phyloP scores from a whole-genome alignment of 2,888 invertebrate species.

The Aleiodes leptofemur region DNA sequence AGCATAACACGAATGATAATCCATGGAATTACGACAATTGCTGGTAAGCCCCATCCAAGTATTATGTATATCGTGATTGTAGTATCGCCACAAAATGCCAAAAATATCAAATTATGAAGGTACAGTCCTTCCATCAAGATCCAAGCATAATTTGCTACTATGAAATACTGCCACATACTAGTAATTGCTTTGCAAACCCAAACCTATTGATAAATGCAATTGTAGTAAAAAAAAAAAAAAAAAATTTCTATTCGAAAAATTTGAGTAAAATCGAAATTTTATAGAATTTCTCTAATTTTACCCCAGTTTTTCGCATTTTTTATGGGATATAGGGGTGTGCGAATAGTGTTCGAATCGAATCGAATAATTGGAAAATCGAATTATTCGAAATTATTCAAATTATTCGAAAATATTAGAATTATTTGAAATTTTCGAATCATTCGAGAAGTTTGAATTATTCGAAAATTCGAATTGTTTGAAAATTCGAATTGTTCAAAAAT shows the following conservation, averaged over 20 bases:
- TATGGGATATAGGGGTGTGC: too few relatives aligned
- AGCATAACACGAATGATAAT: slow-evolving; percentile 76
- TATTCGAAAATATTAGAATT: too few relatives aligned
- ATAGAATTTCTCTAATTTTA: neutral
- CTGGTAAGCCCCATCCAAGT: slow-evolving; percentile 82
- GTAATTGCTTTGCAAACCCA: slow-evolving; percentile 82
- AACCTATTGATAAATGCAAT: slow-evolving; percentile 72
- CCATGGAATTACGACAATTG: slow-evolving; percentile 80
- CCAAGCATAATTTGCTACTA: slow-evolving; percentile 83
- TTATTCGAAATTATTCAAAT: too few relatives aligned
- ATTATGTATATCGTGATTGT: slow-evolving; percentile 79
- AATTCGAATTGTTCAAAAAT: too few relatives aligned
- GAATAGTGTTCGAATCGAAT: too few relatives aligned
- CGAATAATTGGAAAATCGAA: too few relatives aligned
- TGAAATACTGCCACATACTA: slow-evolving; percentile 80
- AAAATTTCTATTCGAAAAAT: neutral
- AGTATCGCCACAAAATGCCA: slow-evolving; percentile 81
- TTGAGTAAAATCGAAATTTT: neutral
- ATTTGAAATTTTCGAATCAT: too few relatives aligned
- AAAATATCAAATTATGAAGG: slow-evolving; percentile 82
- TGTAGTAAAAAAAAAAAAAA: neutral
- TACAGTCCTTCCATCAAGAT: slow-evolving; percentile 84
- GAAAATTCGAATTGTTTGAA: too few relatives aligned
- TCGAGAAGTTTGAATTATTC: too few relatives aligned
- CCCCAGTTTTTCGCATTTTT: too few relatives aligned